Evolutionary conservation across 2,113 vertebrate genomes (phyloP).

Genomic region (Diglossa brunneiventris): DNA sequence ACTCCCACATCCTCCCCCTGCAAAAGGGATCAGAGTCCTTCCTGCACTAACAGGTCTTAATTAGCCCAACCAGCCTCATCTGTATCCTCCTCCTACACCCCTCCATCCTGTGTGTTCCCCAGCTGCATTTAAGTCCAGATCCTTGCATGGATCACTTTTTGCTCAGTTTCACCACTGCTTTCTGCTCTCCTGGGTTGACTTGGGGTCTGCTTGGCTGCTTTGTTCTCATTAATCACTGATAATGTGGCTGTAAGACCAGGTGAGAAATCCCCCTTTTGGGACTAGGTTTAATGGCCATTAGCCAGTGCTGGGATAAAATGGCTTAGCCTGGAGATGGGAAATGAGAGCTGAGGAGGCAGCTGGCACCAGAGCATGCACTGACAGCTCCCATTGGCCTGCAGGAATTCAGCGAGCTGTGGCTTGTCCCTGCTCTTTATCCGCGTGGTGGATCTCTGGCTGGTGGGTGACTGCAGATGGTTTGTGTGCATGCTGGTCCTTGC

Average conservation of each 20-base stretch:
- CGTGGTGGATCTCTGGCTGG: background rate
- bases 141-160: accelerated
- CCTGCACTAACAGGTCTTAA: background rate
- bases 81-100: background rate
- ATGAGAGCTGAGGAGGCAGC: background rate
- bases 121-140: background rate
- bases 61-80: background rate
- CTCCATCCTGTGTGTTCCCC: background rate
- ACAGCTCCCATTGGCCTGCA: background rate
- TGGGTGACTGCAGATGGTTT: background rate
- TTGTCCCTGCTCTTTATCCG: background rate
- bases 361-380: background rate
- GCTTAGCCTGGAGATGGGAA: background rate
- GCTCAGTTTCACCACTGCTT: accelerated
- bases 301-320: accelerated
- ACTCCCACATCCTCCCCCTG: background rate
- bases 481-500: background rate
- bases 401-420: background rate
- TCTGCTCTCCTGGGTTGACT: background rate
- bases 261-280: background rate
- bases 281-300: background rate
- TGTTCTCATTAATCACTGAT: background rate
- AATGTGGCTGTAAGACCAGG: background rate
- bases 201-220: background rate
- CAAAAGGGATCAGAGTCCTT: background rate